Percentiles rank a stretch among this genome's conserved stretches.
phyloP scores from a whole-genome alignment of 2,797 vertebrate species.

The Pseudochromis fuscus region DNA sequence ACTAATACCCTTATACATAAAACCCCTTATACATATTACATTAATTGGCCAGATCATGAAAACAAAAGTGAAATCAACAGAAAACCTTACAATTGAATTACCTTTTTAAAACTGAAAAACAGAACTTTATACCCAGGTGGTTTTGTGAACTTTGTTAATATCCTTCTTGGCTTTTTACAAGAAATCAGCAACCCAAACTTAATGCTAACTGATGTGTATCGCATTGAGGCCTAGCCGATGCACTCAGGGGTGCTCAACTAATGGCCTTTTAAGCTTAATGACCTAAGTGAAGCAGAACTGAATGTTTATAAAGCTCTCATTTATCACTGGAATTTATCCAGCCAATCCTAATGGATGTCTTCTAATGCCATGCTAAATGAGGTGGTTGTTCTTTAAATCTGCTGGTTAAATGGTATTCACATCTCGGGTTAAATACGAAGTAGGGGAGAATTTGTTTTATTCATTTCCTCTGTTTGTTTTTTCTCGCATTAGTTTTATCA shows the following conservation, averaged over 20 bases:
- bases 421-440: constrained; percentile 55
- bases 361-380: constrained; percentile 65
- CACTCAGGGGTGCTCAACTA: constrained; percentile 59
- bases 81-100: neutral
- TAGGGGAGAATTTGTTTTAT: constrained; percentile 47
- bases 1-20: no score
- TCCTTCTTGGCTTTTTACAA: constrained; percentile 28
- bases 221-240: constrained; percentile 32
- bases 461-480: constrained; percentile 50
- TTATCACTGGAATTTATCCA: constrained; percentile 68
- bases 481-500: constrained; percentile 44
- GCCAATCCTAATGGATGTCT: constrained; percentile 63
- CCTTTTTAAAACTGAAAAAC: no score
- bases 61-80: neutral
- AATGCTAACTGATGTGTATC: constrained; percentile 58
- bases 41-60: neutral
- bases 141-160: constrained; percentile 36
- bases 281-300: constrained; percentile 65
- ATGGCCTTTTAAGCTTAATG: constrained; percentile 77
- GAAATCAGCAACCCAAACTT: constrained; percentile 38
- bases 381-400: constrained; percentile 64
- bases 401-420: constrained; percentile 58
- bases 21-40: no score
- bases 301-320: constrained; percentile 71
- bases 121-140: neutral